Evolutionary conservation across 92 coral and sea anemone genomes (phyloP).

Genomic region (Metridium senile): DNA sequence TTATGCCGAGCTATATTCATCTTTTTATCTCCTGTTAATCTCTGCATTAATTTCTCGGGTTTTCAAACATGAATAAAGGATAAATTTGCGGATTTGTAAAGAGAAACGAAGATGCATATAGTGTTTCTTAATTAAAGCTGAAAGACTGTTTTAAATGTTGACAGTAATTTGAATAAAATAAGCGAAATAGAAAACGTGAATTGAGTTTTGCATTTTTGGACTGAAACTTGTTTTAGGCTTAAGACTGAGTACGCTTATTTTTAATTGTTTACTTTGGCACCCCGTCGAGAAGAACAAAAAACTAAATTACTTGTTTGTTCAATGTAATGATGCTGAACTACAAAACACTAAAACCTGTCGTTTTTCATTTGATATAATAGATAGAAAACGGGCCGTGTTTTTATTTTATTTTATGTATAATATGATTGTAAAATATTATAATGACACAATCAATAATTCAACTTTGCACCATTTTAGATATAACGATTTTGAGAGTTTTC

Average conservation of each 20-base stretch:
- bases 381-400: background rate
- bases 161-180: too few species aligned
- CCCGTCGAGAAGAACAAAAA: slow-evolving; percentile 21
- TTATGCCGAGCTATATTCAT: background rate
- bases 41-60: slow-evolving; percentile 1
- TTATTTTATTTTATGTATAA: slow-evolving; percentile 1
- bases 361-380: background rate
- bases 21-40: background rate
- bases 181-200: too few species aligned
- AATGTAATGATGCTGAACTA: background rate
- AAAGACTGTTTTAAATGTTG: too few species aligned
- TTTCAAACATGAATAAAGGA: background rate
- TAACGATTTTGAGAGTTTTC: background rate
- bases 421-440: background rate
- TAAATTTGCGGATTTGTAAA: background rate
- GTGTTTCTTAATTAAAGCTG: background rate
- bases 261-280: slow-evolving; percentile 6
- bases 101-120: background rate
- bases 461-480: background rate
- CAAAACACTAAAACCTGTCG: slow-evolving; percentile 1
- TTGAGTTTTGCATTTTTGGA: too few species aligned
- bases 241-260: background rate
- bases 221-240: too few species aligned
- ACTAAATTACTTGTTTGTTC: slow-evolving; percentile 19
- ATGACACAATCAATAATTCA: slow-evolving; percentile 9